Evolutionary conservation across 2,797 vertebrate species (phyloP).

Genomic region (Cygnus olor): DNA sequence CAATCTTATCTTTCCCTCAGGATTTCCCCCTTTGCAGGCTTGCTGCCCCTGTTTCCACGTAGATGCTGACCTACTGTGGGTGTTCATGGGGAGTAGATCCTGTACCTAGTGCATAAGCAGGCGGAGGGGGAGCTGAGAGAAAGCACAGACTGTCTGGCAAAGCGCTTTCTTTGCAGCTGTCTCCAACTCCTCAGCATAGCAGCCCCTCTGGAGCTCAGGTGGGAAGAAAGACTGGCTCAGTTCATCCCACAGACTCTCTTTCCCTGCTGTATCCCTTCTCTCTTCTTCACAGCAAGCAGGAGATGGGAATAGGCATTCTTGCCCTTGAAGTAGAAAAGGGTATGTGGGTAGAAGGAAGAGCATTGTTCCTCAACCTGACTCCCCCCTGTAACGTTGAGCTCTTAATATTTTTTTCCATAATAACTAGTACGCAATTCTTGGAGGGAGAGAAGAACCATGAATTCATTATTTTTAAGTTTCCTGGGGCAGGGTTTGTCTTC

Average conservation of each 20-base stretch:
- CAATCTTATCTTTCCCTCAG: neutral
- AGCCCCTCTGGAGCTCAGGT: neutral
- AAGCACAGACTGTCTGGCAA: neutral
- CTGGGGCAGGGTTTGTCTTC: neutral
- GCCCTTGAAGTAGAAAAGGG: neutral
- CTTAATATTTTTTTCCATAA: neutral
- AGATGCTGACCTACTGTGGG: neutral
- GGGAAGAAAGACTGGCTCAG: neutral
- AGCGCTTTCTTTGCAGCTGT: neutral
- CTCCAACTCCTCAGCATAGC: neutral
- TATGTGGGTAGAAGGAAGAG: neutral
- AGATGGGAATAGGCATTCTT: neutral
- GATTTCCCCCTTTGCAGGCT: neutral
- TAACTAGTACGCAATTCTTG: neutral
- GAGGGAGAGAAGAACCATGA: neutral
- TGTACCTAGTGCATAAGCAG: fast-evolving
- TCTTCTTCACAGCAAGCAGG: neutral
- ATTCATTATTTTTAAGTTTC: neutral
- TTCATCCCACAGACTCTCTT: neutral
- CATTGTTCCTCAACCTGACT: neutral
- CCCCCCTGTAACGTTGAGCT: neutral
- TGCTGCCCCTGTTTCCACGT: fast-evolving
- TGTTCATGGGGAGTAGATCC: neutral
- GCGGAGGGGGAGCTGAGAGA: no score
- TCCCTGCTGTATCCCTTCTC: neutral